phyloP scores from a whole-genome alignment of 2,797 vertebrate genomes.

The Novumbra hubbsi region DNA sequence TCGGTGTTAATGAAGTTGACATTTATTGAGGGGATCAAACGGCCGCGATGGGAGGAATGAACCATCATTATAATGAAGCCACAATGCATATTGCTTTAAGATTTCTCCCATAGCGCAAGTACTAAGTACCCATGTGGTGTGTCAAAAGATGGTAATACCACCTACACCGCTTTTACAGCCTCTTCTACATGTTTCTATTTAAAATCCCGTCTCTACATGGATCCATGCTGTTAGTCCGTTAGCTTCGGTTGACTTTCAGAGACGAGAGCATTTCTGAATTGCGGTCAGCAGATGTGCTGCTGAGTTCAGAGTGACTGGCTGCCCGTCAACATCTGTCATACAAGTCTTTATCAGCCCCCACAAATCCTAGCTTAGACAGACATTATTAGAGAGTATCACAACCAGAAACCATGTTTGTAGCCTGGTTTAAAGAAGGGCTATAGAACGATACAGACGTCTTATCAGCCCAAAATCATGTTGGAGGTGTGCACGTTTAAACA shows the following conservation, averaged over 20 bases:
- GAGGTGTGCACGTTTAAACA: conserved; percentile 27
- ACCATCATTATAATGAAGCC: background rate
- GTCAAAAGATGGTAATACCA: background rate
- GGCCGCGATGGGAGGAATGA: background rate
- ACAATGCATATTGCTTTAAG: background rate
- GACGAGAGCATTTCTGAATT: conserved; percentile 67
- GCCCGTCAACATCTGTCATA: conserved; percentile 65
- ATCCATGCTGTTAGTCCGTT: conserved; percentile 31
- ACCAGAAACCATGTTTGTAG: conserved; percentile 43
- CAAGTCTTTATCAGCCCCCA: background rate
- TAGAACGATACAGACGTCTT: conserved; percentile 26
- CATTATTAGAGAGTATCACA: conserved; percentile 46
- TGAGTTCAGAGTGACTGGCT: conserved; percentile 50
- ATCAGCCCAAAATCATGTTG: conserved; percentile 20
- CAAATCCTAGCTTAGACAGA: conserved; percentile 39
- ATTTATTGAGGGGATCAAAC: conserved; percentile 13
- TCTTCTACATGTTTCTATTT: background rate
- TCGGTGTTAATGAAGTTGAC: conserved; percentile 37
- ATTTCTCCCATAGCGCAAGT: background rate
- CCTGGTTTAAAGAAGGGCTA: conserved; percentile 32
- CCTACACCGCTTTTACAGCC: background rate
- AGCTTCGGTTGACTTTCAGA: conserved; percentile 61
- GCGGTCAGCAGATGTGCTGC: conserved; percentile 67
- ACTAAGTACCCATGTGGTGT: background rate
- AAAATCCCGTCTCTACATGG: background rate